Evolutionary conservation across 2,888 invertebrate genomes (phyloP).

Genomic region (Nomada goodeniana): DNA sequence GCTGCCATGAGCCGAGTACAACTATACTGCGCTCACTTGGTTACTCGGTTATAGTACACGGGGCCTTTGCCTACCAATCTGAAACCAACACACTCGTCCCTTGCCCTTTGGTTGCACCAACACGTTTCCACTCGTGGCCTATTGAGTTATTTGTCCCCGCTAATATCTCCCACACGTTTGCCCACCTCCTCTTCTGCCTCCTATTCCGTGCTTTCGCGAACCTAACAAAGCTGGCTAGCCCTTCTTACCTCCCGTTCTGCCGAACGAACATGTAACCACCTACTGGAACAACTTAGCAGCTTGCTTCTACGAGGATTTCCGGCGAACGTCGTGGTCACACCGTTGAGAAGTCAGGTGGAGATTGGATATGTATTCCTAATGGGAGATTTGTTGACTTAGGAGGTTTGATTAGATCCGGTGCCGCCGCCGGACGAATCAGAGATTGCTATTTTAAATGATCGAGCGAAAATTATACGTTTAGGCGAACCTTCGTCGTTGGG

Average conservation of each 20-base stretch:
- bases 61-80: conserved; percentile 54
- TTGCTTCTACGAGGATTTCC: conserved; percentile 46
- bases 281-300: conserved; percentile 70
- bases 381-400: neutral
- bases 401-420: too few species aligned
- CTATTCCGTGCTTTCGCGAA: conserved; percentile 13
- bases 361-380: neutral
- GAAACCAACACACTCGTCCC: conserved; percentile 38
- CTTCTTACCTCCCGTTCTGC: conserved; percentile 48
- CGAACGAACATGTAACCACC: conserved; percentile 73
- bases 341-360: neutral
- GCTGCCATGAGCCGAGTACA: conserved; percentile 81
- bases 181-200: conserved; percentile 8
- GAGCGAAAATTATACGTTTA: too few species aligned
- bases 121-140: conserved; percentile 55
- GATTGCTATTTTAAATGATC: too few species aligned
- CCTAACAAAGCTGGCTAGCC: conserved; percentile 22
- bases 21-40: conserved; percentile 76
- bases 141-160: conserved; percentile 80
- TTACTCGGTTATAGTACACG: conserved; percentile 71
- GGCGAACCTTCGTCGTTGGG: too few species aligned
- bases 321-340: conserved; percentile 3
- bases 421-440: too few species aligned
- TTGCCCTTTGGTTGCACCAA: conserved; percentile 2
- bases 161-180: conserved; percentile 73